Evolutionary conservation across 1,140 invertebrate species (phyloP), one percentile per base, ranked within the genome.

Genomic region (Zaprionus capensis): DNA sequence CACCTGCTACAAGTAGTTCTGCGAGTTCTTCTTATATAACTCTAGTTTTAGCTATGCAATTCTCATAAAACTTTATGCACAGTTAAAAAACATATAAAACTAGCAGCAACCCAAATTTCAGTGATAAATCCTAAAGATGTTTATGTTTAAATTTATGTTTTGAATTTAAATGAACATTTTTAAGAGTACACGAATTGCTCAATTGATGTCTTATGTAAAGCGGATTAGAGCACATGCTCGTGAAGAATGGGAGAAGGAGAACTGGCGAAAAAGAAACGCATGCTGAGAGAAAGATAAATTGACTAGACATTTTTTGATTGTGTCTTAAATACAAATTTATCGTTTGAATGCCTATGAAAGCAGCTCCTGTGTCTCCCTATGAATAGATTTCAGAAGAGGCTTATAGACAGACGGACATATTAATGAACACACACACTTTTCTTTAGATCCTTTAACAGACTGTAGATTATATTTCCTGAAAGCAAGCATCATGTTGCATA

Each of bases 171-270:
- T 46, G 6, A 2, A 46, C 15, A 46, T 46, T 46, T 46, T 46
- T 11, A 17, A 9, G n/a, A 46, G n/a, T 15, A 9, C 41, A 46
- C n/a, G n/a, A 46, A 46, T 46, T 46, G 41, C 41, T 46, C 41
- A 46, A 46, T 17, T 46, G 41, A 66, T 66, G 34, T 56, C 26
- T 28, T 26, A 49, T 9, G 11, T 17, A 51, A 17, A 51, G 26
- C 15, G 24, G 34, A 58, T 24, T 26, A 58, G 44, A 58, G n/a
- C 7, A 59, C 20, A 61, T 5, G 14, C 38, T 41, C 38, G 7
- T 2, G 41, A 0, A 46, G 41, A 17, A n/a, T 41, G 31, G 20
- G 17, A 15, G 58, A 36, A 34, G 17, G 11, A 46, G 12, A 17
- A 15, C 2, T 20, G 41, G 56, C 7, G 41, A 44, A 44, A 7